Evolutionary conservation across 2,888 invertebrate species (phyloP).

Genomic region (Philhelius pedissequus): DNA sequence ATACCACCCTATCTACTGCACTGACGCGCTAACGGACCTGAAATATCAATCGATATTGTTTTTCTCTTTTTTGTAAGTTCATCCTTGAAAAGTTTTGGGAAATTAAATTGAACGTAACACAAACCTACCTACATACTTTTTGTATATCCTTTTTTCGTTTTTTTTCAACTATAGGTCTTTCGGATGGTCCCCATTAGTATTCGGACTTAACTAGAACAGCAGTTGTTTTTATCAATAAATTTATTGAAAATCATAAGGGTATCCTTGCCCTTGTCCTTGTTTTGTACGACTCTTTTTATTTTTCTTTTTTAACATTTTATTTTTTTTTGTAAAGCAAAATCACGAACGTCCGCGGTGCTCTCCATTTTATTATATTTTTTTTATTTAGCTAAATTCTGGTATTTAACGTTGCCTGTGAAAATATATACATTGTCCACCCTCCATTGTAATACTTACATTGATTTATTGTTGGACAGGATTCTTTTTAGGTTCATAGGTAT

Average conservation of each 20-base stretch:
- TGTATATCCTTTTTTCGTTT: not conserved
- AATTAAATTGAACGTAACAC: constrained; percentile 9
- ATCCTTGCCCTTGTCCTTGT: constrained; percentile 8
- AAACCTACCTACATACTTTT: too few relatives aligned
- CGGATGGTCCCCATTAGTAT: not conserved
- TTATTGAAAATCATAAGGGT: constrained; percentile 43
- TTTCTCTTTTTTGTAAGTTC: not conserved
- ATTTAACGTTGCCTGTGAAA: not conserved
- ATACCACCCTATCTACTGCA: not conserved
- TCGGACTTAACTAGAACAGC: not conserved
- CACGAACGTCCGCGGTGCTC: not conserved
- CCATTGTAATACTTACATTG: constrained; percentile 27
- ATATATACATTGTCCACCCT: constrained; percentile 14
- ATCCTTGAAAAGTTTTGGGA: constrained; percentile 34
- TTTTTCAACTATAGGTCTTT: not conserved
- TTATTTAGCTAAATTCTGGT: not conserved
- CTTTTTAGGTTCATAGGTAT: too few relatives aligned
- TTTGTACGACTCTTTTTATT: not conserved
- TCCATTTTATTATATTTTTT: not conserved
- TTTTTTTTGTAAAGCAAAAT: not conserved
- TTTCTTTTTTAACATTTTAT: not conserved
- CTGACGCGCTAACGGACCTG: not conserved
- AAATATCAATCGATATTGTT: not conserved
- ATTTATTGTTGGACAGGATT: constrained; percentile 33
- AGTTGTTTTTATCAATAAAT: constrained; percentile 39